These are phyloP conservation scores for Menura novaehollandiae DNA, from an alignment of 2,113 vertebrate genomes.

Conservation along the genomic window DNA sequence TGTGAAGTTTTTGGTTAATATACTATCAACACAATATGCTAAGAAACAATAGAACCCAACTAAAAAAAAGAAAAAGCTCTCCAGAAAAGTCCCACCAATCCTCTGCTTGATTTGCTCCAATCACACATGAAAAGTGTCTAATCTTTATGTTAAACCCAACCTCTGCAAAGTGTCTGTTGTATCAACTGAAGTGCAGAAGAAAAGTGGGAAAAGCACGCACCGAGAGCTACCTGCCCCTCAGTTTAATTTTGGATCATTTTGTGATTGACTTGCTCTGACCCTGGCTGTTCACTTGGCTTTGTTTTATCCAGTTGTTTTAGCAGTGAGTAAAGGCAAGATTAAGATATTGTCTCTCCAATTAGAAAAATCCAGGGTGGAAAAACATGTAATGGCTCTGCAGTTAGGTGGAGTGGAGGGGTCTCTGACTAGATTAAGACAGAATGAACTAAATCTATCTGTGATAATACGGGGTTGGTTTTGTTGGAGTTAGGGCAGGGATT, in stretches of 20 bases:
- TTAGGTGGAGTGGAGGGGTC: background rate
- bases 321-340: background rate
- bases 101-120: background rate
- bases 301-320: background rate
- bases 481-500: background rate
- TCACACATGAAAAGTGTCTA: background rate
- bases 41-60: background rate
- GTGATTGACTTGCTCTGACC: background rate
- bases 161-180: background rate
- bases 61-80: background rate
- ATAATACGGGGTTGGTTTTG: background rate
- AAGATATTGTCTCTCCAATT: background rate
- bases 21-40: background rate
- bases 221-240: background rate
- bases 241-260: background rate
- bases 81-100: background rate
- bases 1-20: background rate
- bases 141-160: background rate
- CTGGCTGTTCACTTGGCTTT: background rate
- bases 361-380: background rate
- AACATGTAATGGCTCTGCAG: background rate
- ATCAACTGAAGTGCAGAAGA: background rate
- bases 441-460: background rate
- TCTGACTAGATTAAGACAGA: background rate
- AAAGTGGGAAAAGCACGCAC: background rate